These are phyloP conservation scores for Octopus bimaculoides DNA, from an alignment of 1,140 invertebrate species.

Conservation along the genomic window DNA sequence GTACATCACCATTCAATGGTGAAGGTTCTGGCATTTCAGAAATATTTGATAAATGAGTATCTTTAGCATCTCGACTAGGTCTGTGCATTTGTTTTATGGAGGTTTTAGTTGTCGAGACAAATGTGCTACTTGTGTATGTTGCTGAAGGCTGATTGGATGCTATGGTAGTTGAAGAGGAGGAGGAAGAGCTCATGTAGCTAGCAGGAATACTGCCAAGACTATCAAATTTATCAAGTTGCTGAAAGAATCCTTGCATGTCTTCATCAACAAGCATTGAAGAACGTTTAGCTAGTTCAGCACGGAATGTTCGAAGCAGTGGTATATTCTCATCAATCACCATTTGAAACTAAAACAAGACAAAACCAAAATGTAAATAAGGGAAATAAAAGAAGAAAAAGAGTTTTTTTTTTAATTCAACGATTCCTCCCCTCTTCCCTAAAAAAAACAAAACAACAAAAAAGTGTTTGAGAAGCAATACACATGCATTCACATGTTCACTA, in stretches of 20 bases:
- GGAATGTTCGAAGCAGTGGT: constrained; percentile 50
- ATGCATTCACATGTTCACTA: no score
- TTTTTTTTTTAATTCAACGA: background rate
- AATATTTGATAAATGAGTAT: background rate
- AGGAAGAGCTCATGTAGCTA: constrained; percentile 21
- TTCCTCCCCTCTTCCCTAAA: no score
- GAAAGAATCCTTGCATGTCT: constrained; percentile 50
- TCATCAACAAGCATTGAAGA: constrained; percentile 52
- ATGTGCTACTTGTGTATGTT: background rate
- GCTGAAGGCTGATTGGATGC: background rate
- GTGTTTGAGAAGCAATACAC: no score
- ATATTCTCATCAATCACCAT: constrained; percentile 47
- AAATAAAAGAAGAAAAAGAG: background rate
- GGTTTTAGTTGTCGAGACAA: background rate
- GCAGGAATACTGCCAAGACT: constrained; percentile 34
- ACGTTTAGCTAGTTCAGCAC: constrained; percentile 49
- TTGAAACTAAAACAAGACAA: constrained; percentile 39
- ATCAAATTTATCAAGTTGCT: constrained; percentile 46
- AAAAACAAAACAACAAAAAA: no score
- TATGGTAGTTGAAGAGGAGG: background rate
- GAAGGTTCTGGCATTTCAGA: background rate
- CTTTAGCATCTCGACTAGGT: background rate
- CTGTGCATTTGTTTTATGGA: background rate
- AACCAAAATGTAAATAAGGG: background rate
- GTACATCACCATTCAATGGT: background rate